Conservation (phyloP, 2,113 vertebrate species). For the Campylomormyrus tamandua region DNA sequence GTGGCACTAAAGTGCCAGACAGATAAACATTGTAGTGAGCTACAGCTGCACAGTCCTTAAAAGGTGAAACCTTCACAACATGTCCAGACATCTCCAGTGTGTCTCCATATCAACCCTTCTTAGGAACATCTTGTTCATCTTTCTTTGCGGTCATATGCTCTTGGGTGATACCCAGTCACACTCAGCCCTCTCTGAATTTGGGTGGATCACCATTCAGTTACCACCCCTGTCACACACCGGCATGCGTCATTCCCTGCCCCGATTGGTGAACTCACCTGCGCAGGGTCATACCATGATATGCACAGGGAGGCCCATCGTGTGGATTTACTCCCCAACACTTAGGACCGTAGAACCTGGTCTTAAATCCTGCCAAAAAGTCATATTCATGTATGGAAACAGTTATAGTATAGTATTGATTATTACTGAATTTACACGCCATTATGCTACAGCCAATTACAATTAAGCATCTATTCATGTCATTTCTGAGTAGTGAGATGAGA, state of each 20-base stretch:
- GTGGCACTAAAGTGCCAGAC: neutral
- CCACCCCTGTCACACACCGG: neutral
- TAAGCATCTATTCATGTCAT: constrained; percentile 37
- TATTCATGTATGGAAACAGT: neutral
- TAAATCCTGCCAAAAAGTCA: constrained; percentile 19
- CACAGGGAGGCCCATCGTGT: neutral
- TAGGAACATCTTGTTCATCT: neutral
- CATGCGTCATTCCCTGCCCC: neutral
- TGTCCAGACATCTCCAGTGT: neutral
- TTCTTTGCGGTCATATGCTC: neutral
- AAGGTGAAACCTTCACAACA: neutral
- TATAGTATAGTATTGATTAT: constrained; percentile 1
- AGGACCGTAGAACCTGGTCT: neutral
- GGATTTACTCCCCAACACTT: neutral
- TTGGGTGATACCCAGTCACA: neutral
- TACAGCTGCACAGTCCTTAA: neutral
- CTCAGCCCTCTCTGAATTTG: neutral
- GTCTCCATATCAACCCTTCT: neutral
- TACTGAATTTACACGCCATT: constrained; percentile 34
- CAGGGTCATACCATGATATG: neutral
- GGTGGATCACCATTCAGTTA: neutral
- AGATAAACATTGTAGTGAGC: neutral
- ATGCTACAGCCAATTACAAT: constrained; percentile 35
- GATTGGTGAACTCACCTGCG: neutral
- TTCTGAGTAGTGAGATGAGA: constrained; percentile 48